Evolutionary conservation across 2,113 vertebrate species (phyloP).

Genomic region (Menidia beryllina): DNA sequence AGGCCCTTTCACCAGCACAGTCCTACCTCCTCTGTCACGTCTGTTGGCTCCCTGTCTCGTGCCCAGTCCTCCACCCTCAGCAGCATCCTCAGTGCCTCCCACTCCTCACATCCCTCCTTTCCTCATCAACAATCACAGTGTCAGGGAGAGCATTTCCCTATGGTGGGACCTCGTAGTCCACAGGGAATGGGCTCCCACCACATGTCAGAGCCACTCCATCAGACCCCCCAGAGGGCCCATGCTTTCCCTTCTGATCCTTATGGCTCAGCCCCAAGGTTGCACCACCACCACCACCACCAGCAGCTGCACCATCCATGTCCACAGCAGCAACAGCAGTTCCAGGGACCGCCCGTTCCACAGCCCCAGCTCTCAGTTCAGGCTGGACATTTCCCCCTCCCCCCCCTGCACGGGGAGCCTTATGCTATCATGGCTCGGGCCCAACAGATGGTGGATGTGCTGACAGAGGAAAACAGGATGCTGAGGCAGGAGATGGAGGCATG

Average conservation of each 20-base stretch:
- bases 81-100: conserved; percentile 85
- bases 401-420: conserved; percentile 89
- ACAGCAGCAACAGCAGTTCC: conserved; percentile 63
- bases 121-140: conserved; percentile 68
- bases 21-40: conserved; percentile 94
- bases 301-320: conserved; percentile 59
- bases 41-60: conserved; percentile 90
- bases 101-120: conserved; percentile 67
- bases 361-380: conserved; percentile 54
- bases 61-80: conserved; percentile 90
- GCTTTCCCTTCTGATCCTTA: conserved; percentile 85
- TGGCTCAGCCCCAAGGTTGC: conserved; percentile 86
- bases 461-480: conserved; percentile 91
- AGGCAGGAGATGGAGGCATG: conserved; percentile 93
- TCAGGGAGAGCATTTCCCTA: conserved; percentile 49
- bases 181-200: conserved; percentile 67
- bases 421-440: conserved; percentile 92
- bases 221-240: conserved; percentile 74
- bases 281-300: conserved; percentile 85
- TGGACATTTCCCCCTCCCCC: conserved; percentile 77
- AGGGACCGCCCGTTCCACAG: conserved; percentile 53
- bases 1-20: conserved; percentile 91
- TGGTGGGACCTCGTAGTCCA: conserved; percentile 55
- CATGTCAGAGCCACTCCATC: conserved; percentile 76
- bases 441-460: conserved; percentile 95